Base-by-base conservation (phyloP, 2,888 invertebrate species). In the Pterostichus madidus region DNA sequence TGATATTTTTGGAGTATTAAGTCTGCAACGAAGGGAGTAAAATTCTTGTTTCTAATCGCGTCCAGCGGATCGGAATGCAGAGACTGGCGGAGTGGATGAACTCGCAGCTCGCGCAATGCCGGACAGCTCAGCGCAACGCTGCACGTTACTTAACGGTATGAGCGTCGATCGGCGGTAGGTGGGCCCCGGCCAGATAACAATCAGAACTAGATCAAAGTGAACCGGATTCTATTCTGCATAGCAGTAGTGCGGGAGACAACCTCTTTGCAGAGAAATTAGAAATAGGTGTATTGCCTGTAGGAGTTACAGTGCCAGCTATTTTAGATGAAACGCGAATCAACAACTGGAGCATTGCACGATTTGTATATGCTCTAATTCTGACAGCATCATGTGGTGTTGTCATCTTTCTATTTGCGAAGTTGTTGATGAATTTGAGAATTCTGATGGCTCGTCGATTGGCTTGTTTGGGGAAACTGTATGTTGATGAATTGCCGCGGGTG, bases 171-270 rank as follows among this genome's bases (percentile, higher is more conserved):
- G 75, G 75, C 52, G 53, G 77, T 77, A 83, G 83, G 83, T 83
- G 83, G 83, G 77, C 61, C 64, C n/a, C 59, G 46, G 31, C 24
- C 59, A 79, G 68, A 77, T 77, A 77, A 83, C 83, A 77, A 83
- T 83, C 83, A 77, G 76, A 83, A 83, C 77, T 83, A 83, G 83
- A 83, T 83, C 83, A 83, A 83, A 83, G 76, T 61, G 83, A 83
- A 83, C 83, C 77, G 83, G 83, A 83, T 77, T 77, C 83, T 83
- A 53, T 68, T 83, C 76, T 83, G 83, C 83, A 83, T 83, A 83
- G 77, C 83, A 83, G 11, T 8, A 61, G 73, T 24, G 73, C 73
- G 46, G 49, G 46, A 73, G 73, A 73, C 46, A 73, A 73, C 11
- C 64, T 61, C 64, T n/a, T 5, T 53, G 17, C 53, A 5, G 39